Conservation (phyloP, 1,140 invertebrate genomes). For the Parapsyche elsis region DNA sequence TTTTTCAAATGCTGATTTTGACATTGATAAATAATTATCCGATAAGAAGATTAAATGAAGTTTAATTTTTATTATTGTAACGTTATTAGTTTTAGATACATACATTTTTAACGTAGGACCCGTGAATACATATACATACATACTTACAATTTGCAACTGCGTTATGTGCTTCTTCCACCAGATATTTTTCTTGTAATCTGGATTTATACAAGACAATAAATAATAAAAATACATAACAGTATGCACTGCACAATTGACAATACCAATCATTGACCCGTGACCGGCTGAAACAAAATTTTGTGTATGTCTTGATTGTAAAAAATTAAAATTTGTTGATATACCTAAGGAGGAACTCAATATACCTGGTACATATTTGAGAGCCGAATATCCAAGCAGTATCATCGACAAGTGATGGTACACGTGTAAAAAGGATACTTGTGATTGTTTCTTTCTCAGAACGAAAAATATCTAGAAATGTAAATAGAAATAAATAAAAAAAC, state of each 20-base stretch:
- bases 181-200: conserved; percentile 72
- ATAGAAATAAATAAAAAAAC: neutral
- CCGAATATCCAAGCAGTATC: conserved; percentile 67
- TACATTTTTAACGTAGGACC: conserved; percentile 47
- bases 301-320: neutral
- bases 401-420: conserved; percentile 86
- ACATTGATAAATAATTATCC: too few relatives aligned
- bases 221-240: conserved; percentile 85
- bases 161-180: conserved; percentile 92
- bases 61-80: too few relatives aligned
- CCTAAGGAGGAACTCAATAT: conserved; percentile 45
- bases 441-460: conserved; percentile 82
- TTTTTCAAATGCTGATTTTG: too few relatives aligned
- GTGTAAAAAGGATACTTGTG: conserved; percentile 84
- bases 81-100: conserved; percentile 5
- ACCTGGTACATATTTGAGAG: conserved; percentile 72
- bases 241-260: conserved; percentile 85
- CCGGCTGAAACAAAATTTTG: conserved; percentile 67
- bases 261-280: conserved; percentile 75
- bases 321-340: too few relatives aligned
- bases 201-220: conserved; percentile 74
- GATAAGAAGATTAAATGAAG: too few relatives aligned
- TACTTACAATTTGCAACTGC: conserved; percentile 74
- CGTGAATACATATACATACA: neutral
- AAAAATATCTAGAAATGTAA: conserved; percentile 72